Evolutionary conservation across 1,140 invertebrate species (phyloP), one percentile per base, ranked within the genome.

Genomic region (Scaptomyza graminum): DNA sequence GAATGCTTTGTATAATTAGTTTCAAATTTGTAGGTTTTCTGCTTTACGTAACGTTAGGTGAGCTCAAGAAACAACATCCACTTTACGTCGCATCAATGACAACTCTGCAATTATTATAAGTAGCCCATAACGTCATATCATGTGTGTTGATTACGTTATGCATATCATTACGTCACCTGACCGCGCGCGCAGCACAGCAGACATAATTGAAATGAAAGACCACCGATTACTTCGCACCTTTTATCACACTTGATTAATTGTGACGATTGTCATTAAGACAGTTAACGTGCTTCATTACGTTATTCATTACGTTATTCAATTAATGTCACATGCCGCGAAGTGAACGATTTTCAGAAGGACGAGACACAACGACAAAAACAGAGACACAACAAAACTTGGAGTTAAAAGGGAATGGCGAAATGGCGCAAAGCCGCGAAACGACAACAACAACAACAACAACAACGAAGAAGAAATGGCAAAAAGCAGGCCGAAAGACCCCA

Each of bases 271-370:
- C 68, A 56, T 71, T 71, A 66, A 55, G 56, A 49, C 62, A 71
- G 62, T 71, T 71, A 59, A 71, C 68, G 68, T 71, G 64, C 68
- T 71, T 71, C 68, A 71, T 66, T 71, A 71, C 62, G 68, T 66
- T 71, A 71, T 71, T 71, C 68, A 71, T 71, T 71, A 71, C 62
- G 68, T 71, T 66, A 71, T 71, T 71, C 68, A 71, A 71, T 71
- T 71, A 71, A 59, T 54, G 68, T 71, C 68, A 71, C 47, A 64
- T 43, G 62, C 68, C 18, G 68, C 51, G 37, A 34, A 46, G 47
- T 54, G 50, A 68, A 68, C 39, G 49, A 68, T 61, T 22, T 12
- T 3, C 18, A 31, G 44, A 31, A 1, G 15, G 18, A 15, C n/a
- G n/a, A 25, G 47, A 5, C 12, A 22, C 18, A 31, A 28, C n/a